A percentile compares a stretch with the other conserved stretches of the same genome.
Evolutionary conservation across 2,113 vertebrate species (phyloP).

Genomic region (Calidris pugnax): DNA sequence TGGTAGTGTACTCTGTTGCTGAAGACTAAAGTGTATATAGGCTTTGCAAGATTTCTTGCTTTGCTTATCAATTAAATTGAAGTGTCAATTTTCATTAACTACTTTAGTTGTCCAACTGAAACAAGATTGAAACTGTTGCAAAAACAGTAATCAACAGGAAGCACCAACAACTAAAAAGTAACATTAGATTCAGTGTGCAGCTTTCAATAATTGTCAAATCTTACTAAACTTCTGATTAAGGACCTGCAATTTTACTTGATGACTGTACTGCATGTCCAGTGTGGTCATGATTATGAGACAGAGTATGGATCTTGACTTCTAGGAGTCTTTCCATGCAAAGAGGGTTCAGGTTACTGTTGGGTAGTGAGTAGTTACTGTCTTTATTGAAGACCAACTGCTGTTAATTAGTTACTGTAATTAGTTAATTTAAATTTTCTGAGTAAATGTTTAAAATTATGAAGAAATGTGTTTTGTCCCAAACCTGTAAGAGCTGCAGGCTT

Average conservation of each 20-base stretch:
- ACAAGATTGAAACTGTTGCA: neutral
- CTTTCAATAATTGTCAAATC: neutral
- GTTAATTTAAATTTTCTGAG: neutral
- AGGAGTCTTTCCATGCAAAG: neutral
- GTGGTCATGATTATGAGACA: neutral
- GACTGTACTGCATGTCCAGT: neutral
- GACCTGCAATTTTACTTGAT: neutral
- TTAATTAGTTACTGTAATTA: neutral
- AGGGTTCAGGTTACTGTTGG: neutral
- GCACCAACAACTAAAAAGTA: neutral
- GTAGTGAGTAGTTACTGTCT: neutral
- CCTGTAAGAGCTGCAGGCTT: neutral
- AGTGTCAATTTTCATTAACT: neutral
- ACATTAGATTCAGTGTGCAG: neutral
- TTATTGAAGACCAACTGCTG: neutral
- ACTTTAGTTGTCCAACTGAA: neutral
- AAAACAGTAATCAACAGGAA: neutral
- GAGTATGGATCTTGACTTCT: neutral
- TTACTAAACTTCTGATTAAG: neutral
- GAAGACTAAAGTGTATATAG: neutral
- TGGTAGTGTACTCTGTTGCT: neutral
- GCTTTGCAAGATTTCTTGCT: neutral
- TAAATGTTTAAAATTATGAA: neutral
- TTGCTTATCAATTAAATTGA: neutral
- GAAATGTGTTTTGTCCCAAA: neutral